These are phyloP conservation scores for Hermetia illucens DNA, from an alignment of 1,140 invertebrate species.

Conservation along the genomic window DNA sequence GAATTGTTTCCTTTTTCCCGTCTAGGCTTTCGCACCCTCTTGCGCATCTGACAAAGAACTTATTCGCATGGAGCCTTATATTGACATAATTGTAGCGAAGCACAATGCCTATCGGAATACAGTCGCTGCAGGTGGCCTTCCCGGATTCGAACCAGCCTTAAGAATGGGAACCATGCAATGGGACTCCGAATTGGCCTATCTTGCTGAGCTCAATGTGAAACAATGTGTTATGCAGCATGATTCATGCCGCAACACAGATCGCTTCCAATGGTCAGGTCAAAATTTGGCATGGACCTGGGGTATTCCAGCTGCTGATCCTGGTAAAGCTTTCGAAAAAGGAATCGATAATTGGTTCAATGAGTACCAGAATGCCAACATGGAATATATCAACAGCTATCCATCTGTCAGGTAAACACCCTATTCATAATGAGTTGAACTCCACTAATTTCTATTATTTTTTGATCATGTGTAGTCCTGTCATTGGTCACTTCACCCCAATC, in stretches of 20 bases:
- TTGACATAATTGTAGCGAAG: conserved; percentile 1
- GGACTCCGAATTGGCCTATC: conserved; percentile 8
- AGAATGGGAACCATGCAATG: conserved; percentile 10
- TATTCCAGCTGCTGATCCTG: background rate
- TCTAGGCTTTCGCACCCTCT: too few species aligned
- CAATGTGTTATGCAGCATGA: conserved; percentile 9
- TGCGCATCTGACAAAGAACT: too few species aligned
- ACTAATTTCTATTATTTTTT: conserved; percentile 1
- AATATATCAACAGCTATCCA: background rate
- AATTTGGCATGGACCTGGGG: conserved; percentile 5
- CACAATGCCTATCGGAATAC: conserved; percentile 9
- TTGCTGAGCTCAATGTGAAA: conserved; percentile 8
- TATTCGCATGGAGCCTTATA: too few species aligned
- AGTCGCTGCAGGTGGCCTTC: conserved; percentile 6
- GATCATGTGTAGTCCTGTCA: background rate
- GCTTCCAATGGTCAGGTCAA: conserved; percentile 6
- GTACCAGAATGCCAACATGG: conserved; percentile 1
- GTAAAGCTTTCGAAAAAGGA: background rate
- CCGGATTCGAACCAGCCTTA: conserved; percentile 1
- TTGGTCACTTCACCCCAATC: conserved; percentile 6
- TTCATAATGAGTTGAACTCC: too few species aligned
- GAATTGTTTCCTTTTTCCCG: too few species aligned
- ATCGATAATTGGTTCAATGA: conserved; percentile 8
- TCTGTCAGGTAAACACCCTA: too few species aligned
- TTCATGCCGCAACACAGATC: conserved; percentile 5